Conservation (phyloP, 1,140 invertebrate genomes). For the Nomia melanderi region DNA sequence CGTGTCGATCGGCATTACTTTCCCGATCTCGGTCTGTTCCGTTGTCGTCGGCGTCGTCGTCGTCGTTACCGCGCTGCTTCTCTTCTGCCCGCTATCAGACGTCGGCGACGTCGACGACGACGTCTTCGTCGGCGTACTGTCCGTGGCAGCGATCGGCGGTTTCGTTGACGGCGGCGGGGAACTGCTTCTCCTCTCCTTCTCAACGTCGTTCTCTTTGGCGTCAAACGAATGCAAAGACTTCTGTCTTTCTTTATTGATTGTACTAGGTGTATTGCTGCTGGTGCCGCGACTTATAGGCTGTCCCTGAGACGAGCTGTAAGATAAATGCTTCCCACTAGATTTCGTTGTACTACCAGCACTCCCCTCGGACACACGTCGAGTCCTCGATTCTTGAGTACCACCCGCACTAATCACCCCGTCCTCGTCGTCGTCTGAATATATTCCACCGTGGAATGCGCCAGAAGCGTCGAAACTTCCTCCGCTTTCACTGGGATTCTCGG, state of each 20-base stretch:
- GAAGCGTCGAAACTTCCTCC: conserved; percentile 93
- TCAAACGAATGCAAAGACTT: conserved; percentile 67
- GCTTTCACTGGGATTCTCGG: conserved; percentile 87
- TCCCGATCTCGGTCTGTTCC: conserved; percentile 39
- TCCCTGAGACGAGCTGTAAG: conserved; percentile 45
- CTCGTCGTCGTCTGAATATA: conserved; percentile 83
- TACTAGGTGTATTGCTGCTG: conserved; percentile 40
- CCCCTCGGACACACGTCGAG: conserved; percentile 75
- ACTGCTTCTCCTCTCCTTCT: conserved; percentile 61
- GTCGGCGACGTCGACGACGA: conserved; percentile 37
- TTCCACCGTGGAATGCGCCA: conserved; percentile 89
- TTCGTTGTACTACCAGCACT: conserved; percentile 60
- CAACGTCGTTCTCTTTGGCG: conserved; percentile 57
- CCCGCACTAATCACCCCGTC: conserved; percentile 64
- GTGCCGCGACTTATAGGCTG: conserved; percentile 60
- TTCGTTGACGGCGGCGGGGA: conserved; percentile 53
- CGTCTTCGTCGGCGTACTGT: conserved; percentile 46
- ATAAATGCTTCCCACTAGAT: conserved; percentile 52
- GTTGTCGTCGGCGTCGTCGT: neutral
- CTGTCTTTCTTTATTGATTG: conserved; percentile 64
- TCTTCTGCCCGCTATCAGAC: conserved; percentile 46
- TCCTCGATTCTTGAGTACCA: conserved; percentile 64
- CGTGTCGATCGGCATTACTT: conserved; percentile 27
- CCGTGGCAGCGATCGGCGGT: conserved; percentile 1
- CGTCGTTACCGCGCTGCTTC: neutral